A percentile compares a stretch with the other conserved stretches of the same genome.
phyloP scores from a whole-genome alignment of 2,888 invertebrate genomes.

The Helicoverpa assulta region DNA sequence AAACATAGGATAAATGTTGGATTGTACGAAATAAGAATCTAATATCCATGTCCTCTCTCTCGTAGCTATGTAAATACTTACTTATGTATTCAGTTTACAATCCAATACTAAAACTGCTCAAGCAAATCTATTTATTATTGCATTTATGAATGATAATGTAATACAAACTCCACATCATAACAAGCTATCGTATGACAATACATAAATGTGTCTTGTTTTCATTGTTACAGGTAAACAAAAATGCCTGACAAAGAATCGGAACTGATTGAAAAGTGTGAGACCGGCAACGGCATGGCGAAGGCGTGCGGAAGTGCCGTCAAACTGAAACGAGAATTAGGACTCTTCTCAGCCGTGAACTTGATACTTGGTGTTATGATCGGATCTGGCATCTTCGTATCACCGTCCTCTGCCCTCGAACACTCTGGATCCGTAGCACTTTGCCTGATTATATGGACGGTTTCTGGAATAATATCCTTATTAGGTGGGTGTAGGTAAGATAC shows the following conservation, averaged over 20 bases:
- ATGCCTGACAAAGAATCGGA: conserved; percentile 75
- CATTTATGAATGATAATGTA: conserved; percentile 23
- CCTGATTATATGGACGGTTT: conserved; percentile 94
- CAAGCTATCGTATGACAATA: conserved; percentile 16
- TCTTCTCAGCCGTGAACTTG: conserved; percentile 95
- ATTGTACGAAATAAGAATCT: too few species aligned
- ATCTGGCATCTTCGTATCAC: conserved; percentile 96
- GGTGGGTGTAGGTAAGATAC: conserved; percentile 91
- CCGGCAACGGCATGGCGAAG: conserved; percentile 64
- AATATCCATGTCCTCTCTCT: too few species aligned
- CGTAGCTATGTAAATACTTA: too few species aligned
- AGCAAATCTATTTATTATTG: conserved; percentile 1
- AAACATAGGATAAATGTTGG: too few species aligned
- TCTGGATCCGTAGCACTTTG: conserved; percentile 95
- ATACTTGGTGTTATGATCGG: conserved; percentile 97
- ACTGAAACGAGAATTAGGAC: conserved; percentile 93
- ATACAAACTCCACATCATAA: conserved; percentile 15
- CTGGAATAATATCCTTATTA: conserved; percentile 94
- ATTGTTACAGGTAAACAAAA: conserved; percentile 68
- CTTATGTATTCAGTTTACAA: conserved; percentile 17
- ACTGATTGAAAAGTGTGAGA: conserved; percentile 68
- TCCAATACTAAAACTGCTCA: conserved; percentile 14
- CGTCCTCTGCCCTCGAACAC: conserved; percentile 93
- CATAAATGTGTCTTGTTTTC: conserved; percentile 31
- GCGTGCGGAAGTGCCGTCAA: conserved; percentile 86